These are phyloP conservation scores for Ptychoptera contaminata DNA, from an alignment of 2,888 invertebrate species.

Conservation along the genomic window DNA sequence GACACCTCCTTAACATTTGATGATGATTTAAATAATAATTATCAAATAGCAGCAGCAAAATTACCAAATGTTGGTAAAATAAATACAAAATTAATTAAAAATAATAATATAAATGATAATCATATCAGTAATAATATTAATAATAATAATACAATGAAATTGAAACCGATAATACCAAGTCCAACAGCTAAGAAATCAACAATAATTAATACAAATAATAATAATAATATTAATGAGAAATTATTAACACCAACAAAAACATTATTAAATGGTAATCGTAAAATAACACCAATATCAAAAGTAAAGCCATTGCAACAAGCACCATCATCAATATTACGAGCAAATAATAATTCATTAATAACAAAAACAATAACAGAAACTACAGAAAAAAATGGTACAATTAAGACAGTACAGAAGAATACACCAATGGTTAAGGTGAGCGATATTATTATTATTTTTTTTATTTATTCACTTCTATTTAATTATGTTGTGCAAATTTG, in stretches of 20 bases:
- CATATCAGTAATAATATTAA: constrained; percentile 13
- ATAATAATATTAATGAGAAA: too few relatives aligned
- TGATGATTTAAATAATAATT: constrained; percentile 1
- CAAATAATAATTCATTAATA: not conserved
- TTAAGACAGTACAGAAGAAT: constrained; percentile 11
- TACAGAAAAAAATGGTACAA: constrained; percentile 1
- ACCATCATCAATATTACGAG: not conserved
- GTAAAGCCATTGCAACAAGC: not conserved
- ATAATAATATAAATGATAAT: constrained; percentile 8
- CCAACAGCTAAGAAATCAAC: constrained; percentile 3
- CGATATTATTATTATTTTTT: not conserved
- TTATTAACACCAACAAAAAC: not conserved
- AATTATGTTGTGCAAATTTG: too few relatives aligned
- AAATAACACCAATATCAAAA: not conserved
- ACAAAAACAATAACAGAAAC: not conserved
- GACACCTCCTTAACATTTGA: constrained; percentile 4
- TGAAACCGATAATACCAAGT: constrained; percentile 19
- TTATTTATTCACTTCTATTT: not conserved
- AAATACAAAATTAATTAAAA: not conserved
- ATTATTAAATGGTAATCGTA: constrained; percentile 1
- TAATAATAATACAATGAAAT: constrained; percentile 11
- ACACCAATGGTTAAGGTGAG: constrained; percentile 14
- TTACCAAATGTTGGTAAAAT: constrained; percentile 6
- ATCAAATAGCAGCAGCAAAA: not conserved
- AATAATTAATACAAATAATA: too few relatives aligned